These are phyloP conservation scores for Rhyacichthys aspro DNA, from an alignment of 2,797 vertebrate genomes.

Conservation along the genomic window DNA sequence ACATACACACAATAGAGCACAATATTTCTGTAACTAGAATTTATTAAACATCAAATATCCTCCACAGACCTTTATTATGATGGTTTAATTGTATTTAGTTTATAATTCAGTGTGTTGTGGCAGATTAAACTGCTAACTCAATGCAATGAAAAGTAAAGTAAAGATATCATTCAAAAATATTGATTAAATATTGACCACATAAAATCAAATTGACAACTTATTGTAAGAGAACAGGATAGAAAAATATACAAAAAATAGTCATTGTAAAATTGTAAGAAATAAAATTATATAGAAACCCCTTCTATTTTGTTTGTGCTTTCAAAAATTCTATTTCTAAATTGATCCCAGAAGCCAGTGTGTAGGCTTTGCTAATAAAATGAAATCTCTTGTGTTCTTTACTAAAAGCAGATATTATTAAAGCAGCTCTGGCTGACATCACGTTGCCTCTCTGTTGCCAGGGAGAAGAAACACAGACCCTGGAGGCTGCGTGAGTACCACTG, in stretches of 20 bases:
- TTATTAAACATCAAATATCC: too few species aligned
- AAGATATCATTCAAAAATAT: too few species aligned
- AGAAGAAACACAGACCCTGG: slow-evolving; percentile 53
- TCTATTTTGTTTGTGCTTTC: background rate
- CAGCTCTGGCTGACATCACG: slow-evolving; percentile 43
- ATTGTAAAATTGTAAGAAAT: background rate
- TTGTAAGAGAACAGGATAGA: too few species aligned
- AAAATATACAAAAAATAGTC: background rate
- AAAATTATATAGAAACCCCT: background rate
- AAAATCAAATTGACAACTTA: too few species aligned
- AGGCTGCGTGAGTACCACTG: slow-evolving; percentile 40
- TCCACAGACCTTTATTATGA: too few species aligned
- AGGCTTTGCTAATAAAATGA: slow-evolving; percentile 12
- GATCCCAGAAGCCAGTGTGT: slow-evolving; percentile 8
- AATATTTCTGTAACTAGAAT: too few species aligned
- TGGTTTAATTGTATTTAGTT: too few species aligned
- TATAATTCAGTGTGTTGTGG: too few species aligned
- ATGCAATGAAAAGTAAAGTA: too few species aligned
- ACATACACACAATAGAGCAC: too few species aligned
- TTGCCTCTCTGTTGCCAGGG: slow-evolving; percentile 61
- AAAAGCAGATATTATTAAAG: slow-evolving; percentile 39
- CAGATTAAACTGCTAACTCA: too few species aligned
- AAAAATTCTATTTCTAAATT: slow-evolving; percentile 3
- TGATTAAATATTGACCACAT: too few species aligned
- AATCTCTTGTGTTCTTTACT: slow-evolving; percentile 17